These are phyloP conservation scores for Natrix natrix DNA, from an alignment of 2,797 vertebrate species.

Conservation along the genomic window DNA sequence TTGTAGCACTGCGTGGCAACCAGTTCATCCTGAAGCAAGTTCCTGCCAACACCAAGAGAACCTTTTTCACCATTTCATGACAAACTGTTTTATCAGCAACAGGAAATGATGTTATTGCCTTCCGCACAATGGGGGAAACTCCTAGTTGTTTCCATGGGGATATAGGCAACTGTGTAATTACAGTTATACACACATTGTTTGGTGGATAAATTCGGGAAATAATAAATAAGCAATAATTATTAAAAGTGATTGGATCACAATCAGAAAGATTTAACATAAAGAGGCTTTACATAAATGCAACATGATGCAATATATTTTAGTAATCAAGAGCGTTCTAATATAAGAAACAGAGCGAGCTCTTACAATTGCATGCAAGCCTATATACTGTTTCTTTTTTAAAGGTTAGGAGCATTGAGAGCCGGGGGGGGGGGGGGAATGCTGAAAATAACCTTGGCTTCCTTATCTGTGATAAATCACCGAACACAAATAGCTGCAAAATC, in stretches of 20 bases:
- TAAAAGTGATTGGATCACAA: not conserved
- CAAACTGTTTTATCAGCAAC: slow-evolving; percentile 77
- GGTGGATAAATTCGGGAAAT: accelerated
- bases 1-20: slow-evolving; percentile 57
- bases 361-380: not conserved
- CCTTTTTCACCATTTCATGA: slow-evolving; percentile 65
- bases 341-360: not conserved
- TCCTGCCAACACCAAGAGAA: slow-evolving; percentile 47
- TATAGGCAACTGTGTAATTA: slow-evolving; percentile 50
- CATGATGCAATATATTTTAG: not conserved
- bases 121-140: slow-evolving; percentile 76
- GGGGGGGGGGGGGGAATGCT: too few species aligned
- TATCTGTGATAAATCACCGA: slow-evolving; percentile 9
- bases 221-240: not conserved
- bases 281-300: not conserved
- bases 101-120: slow-evolving; percentile 77
- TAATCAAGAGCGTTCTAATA: not conserved
- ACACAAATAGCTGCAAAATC: not conserved
- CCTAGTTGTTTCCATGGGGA: slow-evolving; percentile 74
- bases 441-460: not conserved
- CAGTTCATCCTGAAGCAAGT: slow-evolving; percentile 58
- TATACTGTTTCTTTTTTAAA: not conserved
- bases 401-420: not conserved
- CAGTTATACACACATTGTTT: not conserved
- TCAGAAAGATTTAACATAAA: not conserved